A percentile compares a stretch with the other conserved stretches of the same genome.
These are phyloP conservation scores for Dinomys branickii DNA, from an alignment of 2,113 vertebrate genomes.

Conservation along the genomic window DNA sequence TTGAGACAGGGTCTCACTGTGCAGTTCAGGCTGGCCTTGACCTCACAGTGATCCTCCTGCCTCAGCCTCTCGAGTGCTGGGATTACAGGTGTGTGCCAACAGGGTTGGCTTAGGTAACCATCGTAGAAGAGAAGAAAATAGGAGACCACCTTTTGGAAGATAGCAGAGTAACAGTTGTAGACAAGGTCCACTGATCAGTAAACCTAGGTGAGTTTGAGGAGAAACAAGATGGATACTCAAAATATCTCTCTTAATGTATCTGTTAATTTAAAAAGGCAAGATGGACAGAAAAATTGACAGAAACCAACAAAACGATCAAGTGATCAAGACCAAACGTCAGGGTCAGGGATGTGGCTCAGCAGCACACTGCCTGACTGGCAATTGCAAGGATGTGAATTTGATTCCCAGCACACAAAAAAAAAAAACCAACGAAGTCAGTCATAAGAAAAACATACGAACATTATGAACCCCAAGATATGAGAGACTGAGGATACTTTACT, in stretches of 20 bases:
- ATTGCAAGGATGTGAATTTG: too few relatives aligned
- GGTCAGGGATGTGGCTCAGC: too few relatives aligned
- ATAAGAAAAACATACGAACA: not conserved
- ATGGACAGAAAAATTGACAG: not conserved
- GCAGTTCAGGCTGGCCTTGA: not conserved
- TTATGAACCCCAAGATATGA: not conserved
- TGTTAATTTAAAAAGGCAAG: not conserved
- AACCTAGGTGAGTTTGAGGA: not conserved
- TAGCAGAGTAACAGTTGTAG: not conserved
- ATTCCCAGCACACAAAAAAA: too few relatives aligned
- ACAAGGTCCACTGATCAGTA: not conserved
- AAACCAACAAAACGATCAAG: not conserved
- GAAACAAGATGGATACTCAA: not conserved
- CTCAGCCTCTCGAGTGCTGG: not conserved
- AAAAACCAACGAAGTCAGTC: not conserved
- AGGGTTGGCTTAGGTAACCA: not conserved
- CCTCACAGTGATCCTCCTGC: not conserved
- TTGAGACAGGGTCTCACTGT: not conserved
- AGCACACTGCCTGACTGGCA: too few relatives aligned
- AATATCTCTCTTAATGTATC: not conserved
- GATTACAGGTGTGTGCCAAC: not conserved
- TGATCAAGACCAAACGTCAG: not conserved
- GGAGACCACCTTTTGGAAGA: not conserved
- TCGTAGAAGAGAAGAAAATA: not conserved
- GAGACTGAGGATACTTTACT: not conserved